Evolutionary conservation across 2,888 invertebrate species (phyloP).

Genomic region (Tigriopus californicus): DNA sequence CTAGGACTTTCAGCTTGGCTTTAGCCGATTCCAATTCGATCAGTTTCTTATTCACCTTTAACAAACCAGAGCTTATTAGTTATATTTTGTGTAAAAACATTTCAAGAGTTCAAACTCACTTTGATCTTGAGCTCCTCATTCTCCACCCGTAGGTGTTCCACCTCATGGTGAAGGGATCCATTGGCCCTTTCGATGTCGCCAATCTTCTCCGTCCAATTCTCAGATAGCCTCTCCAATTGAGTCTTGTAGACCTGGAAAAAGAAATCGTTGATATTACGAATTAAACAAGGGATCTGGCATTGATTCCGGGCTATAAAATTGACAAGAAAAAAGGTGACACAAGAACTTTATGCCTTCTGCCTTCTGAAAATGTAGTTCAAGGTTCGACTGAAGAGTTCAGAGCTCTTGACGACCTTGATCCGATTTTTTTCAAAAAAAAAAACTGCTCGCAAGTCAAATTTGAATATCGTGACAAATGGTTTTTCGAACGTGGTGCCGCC

Average conservation of each 20-base stretch:
- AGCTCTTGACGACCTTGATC: no score
- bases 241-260: slow-evolving; percentile 7
- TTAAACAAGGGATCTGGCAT: background rate
- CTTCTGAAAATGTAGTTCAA: no score
- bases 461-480: no score
- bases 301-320: background rate
- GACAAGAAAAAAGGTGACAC: background rate
- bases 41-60: background rate
- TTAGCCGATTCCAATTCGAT: background rate
- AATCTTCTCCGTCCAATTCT: background rate
- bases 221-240: slow-evolving; percentile 2
- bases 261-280: background rate
- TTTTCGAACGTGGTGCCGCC: no score
- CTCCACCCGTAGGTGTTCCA: background rate
- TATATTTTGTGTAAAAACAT: no score
- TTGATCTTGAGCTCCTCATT: background rate
- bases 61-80: background rate
- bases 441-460: no score
- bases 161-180: background rate
- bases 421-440: no score
- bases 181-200: background rate
- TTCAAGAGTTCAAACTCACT: background rate
- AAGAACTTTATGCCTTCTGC: no score
- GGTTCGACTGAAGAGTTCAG: no score
- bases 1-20: background rate